Evolutionary conservation across 2,113 vertebrate species (phyloP), one percentile per base, ranked within the genome.

Genomic region (Takifugu bimaculatus): DNA sequence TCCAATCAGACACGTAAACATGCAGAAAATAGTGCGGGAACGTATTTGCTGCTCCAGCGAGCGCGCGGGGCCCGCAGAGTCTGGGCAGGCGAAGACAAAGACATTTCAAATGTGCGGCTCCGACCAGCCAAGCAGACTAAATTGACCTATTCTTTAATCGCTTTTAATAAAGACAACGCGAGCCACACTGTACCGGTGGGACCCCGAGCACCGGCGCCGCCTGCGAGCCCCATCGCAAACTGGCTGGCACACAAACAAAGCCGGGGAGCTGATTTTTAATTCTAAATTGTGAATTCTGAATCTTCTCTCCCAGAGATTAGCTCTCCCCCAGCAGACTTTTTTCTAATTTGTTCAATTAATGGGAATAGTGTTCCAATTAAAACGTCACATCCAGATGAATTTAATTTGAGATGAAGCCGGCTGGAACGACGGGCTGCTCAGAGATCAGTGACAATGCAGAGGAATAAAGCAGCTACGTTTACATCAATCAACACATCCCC

Each of bases 81-180:
- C 70, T 26, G 54, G 70, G 64, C 63, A 74, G 77, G 79, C 54
- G 45, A 72, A 83, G 68, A 81, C 65, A 70, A 79, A 82, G 66
- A 78, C 65, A 77, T 80, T 81, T 80, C 63, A 71, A 68, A 70
- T 54, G 54, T 62, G 52, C 13, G 2, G 56, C 68, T 81, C 68
- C 56, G 70, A 79, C 60, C 78, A 87, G 70, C 62, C 75, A 78
- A 73, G 78, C 78, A 81, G 60, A 82, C 68, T 70, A 85, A 90
- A 87, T 73, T 85, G 84, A 88, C 86, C 84, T 88, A 87, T 87
- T 87, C 80, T 75, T 88, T 90, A 87, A 89, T 90, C 72, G 76
- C 72, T 69, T 84, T 83, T 88, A 90, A 90, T 89, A 81, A 89
- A 88, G 85, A 83, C 85, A 79, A 79, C 70, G 68, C 78, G 81